These are phyloP conservation scores for Drosophila differens DNA, from an alignment of 2,888 invertebrate genomes.

Conservation along the genomic window DNA sequence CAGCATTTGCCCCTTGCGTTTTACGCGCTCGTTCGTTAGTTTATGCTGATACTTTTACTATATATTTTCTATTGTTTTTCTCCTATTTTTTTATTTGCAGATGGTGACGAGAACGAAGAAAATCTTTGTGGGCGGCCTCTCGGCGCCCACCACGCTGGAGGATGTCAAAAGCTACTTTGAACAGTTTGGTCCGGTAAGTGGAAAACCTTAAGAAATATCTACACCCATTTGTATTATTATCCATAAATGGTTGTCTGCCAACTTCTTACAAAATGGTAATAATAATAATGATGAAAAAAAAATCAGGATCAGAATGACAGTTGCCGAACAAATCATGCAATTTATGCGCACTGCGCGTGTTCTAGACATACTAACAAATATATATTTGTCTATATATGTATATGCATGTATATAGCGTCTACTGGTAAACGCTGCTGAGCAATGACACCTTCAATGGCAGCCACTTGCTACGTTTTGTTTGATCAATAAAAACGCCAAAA, in stretches of 20 bases:
- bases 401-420: neutral
- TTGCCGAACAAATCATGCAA: constrained; percentile 77
- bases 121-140: constrained; percentile 99
- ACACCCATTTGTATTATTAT: constrained; percentile 15
- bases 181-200: constrained; percentile 99
- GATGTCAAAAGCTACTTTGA: constrained; percentile 99
- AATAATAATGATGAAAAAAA: constrained; percentile 67
- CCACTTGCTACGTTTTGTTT: constrained; percentile 81
- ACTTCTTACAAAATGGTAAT: constrained; percentile 41
- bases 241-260: constrained; percentile 40
- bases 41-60: constrained; percentile 34
- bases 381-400: constrained; percentile 9
- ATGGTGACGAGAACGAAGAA: constrained; percentile 99
- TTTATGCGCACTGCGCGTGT: constrained; percentile 76
- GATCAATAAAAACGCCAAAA: constrained; percentile 83
- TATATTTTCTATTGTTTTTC: constrained; percentile 17
- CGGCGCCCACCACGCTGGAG: constrained; percentile 99
- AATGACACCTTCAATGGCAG: constrained; percentile 77
- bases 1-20: constrained; percentile 48
- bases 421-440: constrained; percentile 51
- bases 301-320: constrained; percentile 63
- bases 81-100: constrained; percentile 87
- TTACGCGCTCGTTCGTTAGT: constrained; percentile 45
- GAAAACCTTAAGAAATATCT: neutral
- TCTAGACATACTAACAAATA: constrained; percentile 9